Evolutionary conservation across 2,797 vertebrate genomes (phyloP), one percentile per base, ranked within the genome.

Genomic region (Mastacembelus armatus): DNA sequence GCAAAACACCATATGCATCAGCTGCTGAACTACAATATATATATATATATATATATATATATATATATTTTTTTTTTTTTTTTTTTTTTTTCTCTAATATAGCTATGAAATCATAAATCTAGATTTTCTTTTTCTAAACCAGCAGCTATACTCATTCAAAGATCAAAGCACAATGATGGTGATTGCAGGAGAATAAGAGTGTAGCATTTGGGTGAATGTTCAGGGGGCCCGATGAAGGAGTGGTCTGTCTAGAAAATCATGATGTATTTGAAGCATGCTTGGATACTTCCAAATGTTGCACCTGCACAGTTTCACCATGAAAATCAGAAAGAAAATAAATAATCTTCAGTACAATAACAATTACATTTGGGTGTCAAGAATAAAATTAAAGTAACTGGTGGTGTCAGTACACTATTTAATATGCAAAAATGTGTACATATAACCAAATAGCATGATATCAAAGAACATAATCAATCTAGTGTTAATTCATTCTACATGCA

Each of bases 81-180:
- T n/a, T n/a, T n/a, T n/a, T n/a, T n/a, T 40, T 52, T 19, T 26
- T 51, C 35, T 26, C 11, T n/a, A 29, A 33, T 3, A 33, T 2
- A 58, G 5, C 5, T 45, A 10, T 30, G 36, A 55, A 76, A 64
- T 22, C 50, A 24, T 26, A 11, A 36, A 10, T 43, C 1, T 39
- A 49, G 4, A 54, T 32, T 35, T 50, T 47, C 5, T 63, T 9
- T n/a, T 42, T 63, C 7, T 22, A 52, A 61, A 69, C 16, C 16
- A 56, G 35, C 55, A 30, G 30, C 10, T 47, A 51, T 38, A 52
- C 73, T 73, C 21, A 44, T 32, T 67, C 10, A 47, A 36, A 60
- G n/a, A 29, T 9, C 47, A 70, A 58, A 70, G 48, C 15, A 56
- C 22, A 66, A 22, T 19, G 33, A 60, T 55, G 30, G 63, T 18